Evolutionary conservation across 2,113 vertebrate species (phyloP), one percentile per base, ranked within the genome.

Genomic region (Peromyscus maniculatus): DNA sequence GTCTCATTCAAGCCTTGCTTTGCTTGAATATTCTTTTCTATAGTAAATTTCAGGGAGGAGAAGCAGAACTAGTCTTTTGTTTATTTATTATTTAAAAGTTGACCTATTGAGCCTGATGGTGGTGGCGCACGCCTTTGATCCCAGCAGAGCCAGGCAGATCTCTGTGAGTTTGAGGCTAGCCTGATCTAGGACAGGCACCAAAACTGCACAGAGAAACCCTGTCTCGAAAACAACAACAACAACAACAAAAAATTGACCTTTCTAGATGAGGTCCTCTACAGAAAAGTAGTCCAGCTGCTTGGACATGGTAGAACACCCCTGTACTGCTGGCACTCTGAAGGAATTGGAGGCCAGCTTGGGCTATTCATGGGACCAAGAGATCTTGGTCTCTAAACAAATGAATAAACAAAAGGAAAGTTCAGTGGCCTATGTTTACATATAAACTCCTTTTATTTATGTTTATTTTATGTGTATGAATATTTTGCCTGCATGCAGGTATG

Each of bases 11-110:
- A 77, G 31, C n/a, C 57, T 66, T 87, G 92, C 79, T 89, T 94
- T 69, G 12, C 33, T 87, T 77, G 57, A 33, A 39, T 21, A 21
- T 78, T 83, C 22, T 95, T 84, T 87, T 39, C 62, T 19, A 57
- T 19, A 57, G 26, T 62, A 9, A 90, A 80, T 71, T 96, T 95
- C 91, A 52, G 49, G 93, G 31, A 83, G 72, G 78, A 79, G 55
- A 91, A 62, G 91, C 64, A 78, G 46, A 80, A 49, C 3, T 55
- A 22, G 39, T 52, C 9, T 71, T 36, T 21, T 17, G 36, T 52
- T 46, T 71, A 17, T 12, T n/a, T 31, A 52, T 52, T 3, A 16
- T 49, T 82, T 59, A 43, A n/a, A 89, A 52, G 10, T 21, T 88
- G 62, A 11, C 36, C 49, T 77, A 8, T 55, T 31, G 8, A 52